Evolutionary conservation across 2,888 invertebrate species (phyloP).

Genomic region (Sphaeridia pumilis): DNA sequence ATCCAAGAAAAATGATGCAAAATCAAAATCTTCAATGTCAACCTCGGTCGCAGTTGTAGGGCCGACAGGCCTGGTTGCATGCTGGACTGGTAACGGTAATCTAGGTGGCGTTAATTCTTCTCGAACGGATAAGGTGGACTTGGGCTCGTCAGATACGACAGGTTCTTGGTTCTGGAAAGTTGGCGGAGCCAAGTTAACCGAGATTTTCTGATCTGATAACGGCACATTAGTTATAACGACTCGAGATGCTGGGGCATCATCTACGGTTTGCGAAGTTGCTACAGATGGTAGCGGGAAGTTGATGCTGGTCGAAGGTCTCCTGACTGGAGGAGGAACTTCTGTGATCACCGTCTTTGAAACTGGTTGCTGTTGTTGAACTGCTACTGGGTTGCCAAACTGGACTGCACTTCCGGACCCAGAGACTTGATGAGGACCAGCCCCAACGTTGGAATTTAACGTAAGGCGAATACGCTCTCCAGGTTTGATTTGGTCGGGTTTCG

Average conservation of each 20-base stretch:
- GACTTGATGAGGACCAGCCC: background rate
- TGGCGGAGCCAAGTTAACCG: background rate
- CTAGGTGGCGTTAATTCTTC: background rate
- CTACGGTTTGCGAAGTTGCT: background rate
- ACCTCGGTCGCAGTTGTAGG: background rate
- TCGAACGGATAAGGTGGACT: background rate
- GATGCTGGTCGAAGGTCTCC: background rate
- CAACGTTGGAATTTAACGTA: background rate
- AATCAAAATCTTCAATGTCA: too few relatives aligned
- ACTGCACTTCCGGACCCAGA: background rate
- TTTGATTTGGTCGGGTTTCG: background rate
- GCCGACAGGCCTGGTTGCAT: background rate
- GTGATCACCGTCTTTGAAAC: too few relatives aligned
- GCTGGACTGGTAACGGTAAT: background rate
- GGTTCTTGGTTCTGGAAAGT: background rate
- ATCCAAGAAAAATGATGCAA: background rate
- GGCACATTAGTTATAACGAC: background rate
- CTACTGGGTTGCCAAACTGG: background rate
- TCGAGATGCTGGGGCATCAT: background rate
- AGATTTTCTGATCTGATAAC: background rate
- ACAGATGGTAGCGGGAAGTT: background rate
- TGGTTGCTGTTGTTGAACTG: too few relatives aligned
- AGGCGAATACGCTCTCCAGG: background rate
- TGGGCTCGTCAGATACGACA: background rate
- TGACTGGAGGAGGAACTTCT: too few relatives aligned